These are phyloP conservation scores for Heliconius congener DNA, from an alignment of 1,140 invertebrate genomes.

Conservation along the genomic window DNA sequence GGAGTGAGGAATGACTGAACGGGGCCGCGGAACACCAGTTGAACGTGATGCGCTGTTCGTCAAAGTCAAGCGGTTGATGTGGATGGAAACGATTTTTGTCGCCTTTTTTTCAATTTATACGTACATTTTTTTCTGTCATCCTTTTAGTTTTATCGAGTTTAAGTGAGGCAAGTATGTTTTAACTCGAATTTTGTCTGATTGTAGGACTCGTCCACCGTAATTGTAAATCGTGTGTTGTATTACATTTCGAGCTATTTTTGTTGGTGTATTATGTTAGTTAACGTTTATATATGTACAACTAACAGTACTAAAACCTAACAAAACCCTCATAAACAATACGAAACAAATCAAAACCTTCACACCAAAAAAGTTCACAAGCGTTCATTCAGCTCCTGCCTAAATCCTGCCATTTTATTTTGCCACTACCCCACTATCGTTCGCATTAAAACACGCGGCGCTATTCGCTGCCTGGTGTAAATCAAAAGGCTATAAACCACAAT, in stretches of 20 bases:
- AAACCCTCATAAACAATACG: not conserved
- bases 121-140: not conserved
- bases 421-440: slow-evolving; percentile 55
- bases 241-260: too few relatives aligned
- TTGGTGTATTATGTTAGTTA: not conserved
- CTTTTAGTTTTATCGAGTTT: not conserved
- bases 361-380: slow-evolving; percentile 29
- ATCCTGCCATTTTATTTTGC: slow-evolving; percentile 47
- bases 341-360: slow-evolving; percentile 4
- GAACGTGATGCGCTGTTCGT: slow-evolving; percentile 72
- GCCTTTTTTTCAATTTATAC: slow-evolving; percentile 6
- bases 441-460: slow-evolving; percentile 64
- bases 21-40: slow-evolving; percentile 70
- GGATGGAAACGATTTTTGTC: slow-evolving; percentile 38
- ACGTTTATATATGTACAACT: not conserved
- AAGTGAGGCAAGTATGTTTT: not conserved
- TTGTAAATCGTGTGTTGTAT: too few relatives aligned
- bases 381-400: slow-evolving; percentile 48
- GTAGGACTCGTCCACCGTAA: too few relatives aligned
- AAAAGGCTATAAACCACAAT: slow-evolving; percentile 71
- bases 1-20: slow-evolving; percentile 64
- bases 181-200: not conserved
- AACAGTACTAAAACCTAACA: not conserved
- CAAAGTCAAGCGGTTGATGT: slow-evolving; percentile 55
- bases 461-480: slow-evolving; percentile 62